Percentiles rank a stretch among this genome's conserved stretches.
Conservation (phyloP, 2,113 vertebrate species). For the Canis aureus region DNA sequence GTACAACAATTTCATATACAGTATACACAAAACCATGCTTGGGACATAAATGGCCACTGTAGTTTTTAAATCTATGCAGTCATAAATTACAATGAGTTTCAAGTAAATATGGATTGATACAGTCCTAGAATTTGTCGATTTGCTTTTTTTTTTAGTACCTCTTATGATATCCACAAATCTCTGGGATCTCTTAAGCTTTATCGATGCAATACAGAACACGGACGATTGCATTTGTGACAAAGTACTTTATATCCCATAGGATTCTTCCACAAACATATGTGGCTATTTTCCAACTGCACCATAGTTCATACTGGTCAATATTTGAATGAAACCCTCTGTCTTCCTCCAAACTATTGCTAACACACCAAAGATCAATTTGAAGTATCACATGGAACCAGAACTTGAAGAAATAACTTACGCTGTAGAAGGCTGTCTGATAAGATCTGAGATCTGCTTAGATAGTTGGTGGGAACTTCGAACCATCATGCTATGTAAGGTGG, state of each 20-base stretch:
- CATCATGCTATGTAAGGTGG: constrained; percentile 99
- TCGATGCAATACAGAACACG: background rate
- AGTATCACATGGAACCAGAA: background rate
- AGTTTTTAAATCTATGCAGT: constrained; percentile 5
- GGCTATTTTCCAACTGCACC: background rate
- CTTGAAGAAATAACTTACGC: constrained; percentile 86
- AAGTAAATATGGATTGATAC: background rate
- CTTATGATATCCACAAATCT: background rate
- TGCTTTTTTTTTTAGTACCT: background rate
- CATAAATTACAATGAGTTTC: background rate
- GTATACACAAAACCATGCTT: background rate
- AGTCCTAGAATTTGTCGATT: background rate
- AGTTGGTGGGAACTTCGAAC: constrained; percentile 99
- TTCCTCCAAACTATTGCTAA: background rate
- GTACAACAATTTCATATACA: background rate
- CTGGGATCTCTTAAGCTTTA: background rate
- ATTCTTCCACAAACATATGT: background rate
- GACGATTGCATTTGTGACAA: background rate
- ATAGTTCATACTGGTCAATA: background rate
- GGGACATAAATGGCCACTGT: background rate
- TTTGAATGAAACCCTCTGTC: background rate
- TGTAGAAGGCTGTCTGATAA: constrained; percentile 97
- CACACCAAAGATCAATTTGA: background rate
- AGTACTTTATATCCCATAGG: background rate
- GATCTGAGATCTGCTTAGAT: constrained; percentile 99